Base-by-base conservation (phyloP, 2,888 invertebrate genomes). In the Operophtera brumata region DNA sequence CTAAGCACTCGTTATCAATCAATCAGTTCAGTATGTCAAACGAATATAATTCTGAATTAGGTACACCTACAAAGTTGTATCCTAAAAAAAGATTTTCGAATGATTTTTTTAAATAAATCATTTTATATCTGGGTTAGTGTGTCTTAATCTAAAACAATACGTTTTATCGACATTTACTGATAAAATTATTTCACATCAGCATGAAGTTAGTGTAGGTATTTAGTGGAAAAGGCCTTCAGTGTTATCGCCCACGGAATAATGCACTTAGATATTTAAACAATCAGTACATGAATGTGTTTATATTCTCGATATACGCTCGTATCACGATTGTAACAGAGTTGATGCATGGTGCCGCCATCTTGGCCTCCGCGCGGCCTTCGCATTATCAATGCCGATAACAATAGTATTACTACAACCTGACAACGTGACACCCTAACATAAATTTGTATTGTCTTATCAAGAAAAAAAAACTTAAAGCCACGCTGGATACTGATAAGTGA, bases 391-490 rank as follows among this genome's bases (percentile, higher is more conserved):
- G 77, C 73, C 77, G 89, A 87, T 87, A 87, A 88, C 82, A 80
- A 77, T 78, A 79, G 78, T 81, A 81, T 78, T 78, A 80, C 77
- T 80, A 80, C 77, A 78, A 80, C 78, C 78, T 84, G 86, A 80
- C 78, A 77, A 80, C 77, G 78, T 84, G 86, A 83, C 84, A 89
- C 80, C 84, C 78, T 88, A 83, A 86, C 86, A 89, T 86, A 88
- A 84, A 86, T 89, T 85, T 82, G 80, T 83, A 84, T 82, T 83
- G 82, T 84, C 82, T 88, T 88, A 88, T 90, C 89, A 77, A 68
- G 68, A 78, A 79, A 79, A 78, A 75, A 71, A 74, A 71, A 73
- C 75, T 71, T 77, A 75, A 78, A 77, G 68, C 73, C 70, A 67
- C 70, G 63, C 70, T 76, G 71, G 70, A 70, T 65, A 67, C 67